These are phyloP conservation scores for Rafetus swinhoei DNA, from an alignment of 2,113 vertebrate genomes.

Conservation along the genomic window DNA sequence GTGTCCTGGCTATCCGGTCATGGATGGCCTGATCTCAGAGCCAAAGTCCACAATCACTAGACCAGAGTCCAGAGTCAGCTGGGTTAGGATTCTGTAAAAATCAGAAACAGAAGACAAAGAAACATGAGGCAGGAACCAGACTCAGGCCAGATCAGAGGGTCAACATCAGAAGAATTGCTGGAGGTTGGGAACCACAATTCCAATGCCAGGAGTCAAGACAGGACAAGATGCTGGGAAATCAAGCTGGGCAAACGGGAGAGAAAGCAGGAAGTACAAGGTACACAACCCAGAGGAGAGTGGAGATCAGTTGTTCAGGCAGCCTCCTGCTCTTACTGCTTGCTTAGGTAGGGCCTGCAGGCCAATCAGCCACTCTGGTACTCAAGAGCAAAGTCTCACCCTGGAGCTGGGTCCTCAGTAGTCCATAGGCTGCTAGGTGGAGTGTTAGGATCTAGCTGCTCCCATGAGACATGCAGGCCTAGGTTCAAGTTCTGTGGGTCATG, in stretches of 20 bases:
- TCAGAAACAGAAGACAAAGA: neutral
- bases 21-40: neutral
- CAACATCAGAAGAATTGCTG: neutral
- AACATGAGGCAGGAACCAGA: neutral
- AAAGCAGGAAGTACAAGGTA: neutral
- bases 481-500: neutral
- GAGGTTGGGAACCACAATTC: neutral
- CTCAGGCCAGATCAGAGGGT: neutral
- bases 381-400: neutral
- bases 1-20: neutral
- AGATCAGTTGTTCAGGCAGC: neutral
- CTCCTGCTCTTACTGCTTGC: neutral
- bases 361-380: neutral
- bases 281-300: neutral
- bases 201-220: neutral
- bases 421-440: neutral
- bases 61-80: neutral
- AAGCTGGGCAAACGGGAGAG: neutral
- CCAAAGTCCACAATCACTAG: neutral
- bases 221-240: neutral
- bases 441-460: neutral
- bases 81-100: neutral
- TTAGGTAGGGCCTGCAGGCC: neutral
- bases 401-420: neutral
- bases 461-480: neutral